Base-by-base conservation (phyloP, 2,888 invertebrate species). In the Crematogaster levior region DNA sequence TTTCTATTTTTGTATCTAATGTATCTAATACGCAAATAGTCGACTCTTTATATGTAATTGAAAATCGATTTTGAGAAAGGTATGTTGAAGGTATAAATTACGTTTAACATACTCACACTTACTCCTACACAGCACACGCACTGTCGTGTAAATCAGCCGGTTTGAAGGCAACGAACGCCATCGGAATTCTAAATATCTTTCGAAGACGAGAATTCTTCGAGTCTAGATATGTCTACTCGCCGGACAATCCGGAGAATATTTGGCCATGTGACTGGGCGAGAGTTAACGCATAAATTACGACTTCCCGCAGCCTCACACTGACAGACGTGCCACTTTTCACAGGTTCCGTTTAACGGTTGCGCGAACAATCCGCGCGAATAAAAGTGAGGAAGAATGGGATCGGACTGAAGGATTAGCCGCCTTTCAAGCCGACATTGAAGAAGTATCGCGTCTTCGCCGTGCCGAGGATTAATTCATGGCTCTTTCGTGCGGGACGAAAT, bases 111-210 rank as follows among this genome's bases (percentile, higher is more conserved):
- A 63, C 6, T 61, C 80, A 81, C 75, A 66, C 56, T 74, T 65
- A 24, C 34, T 51, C 77, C 63, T 83, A 84, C 73, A 75, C 81
- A 79, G 72, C 73, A 40, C 30, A 60, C 53, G 53, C 61, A 82
- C 73, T 83, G 84, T 86, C 88, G 88, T 85, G 85, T 84, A 86
- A 89, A 88, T 89, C 86, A 88, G 88, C 74, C 77, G 75, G 82
- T 3, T 82, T 53, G 56, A 77, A 60, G 70, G 68, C 77, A 53
- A 68, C 56, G 68, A 51, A 88, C 88, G 84, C 84, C 63, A 58
- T 58, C 70, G 85, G 89, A 89, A 89, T 89, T 84, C 84, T 80
- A 84, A 87, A 84, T 85, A 63, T 81, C 61, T 37, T 43, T 10
- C 27, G 58, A 40, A 61, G 43, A 65, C 56, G 53, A 72, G 46